These are phyloP conservation scores for Trichosurus vulpecula DNA, from an alignment of 2,797 vertebrate genomes.

Conservation along the genomic window DNA sequence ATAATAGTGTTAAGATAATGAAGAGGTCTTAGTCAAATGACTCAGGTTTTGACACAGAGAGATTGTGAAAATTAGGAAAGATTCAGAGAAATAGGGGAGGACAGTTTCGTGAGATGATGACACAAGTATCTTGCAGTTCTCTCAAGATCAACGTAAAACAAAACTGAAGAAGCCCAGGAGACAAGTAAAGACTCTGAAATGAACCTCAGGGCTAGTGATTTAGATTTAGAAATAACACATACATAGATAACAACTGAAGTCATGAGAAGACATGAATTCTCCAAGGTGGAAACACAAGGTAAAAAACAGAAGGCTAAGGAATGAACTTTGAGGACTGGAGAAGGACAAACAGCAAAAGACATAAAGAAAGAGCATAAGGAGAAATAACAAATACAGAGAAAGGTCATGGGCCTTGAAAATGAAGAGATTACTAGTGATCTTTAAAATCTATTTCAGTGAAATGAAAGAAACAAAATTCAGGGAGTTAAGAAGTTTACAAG, in stretches of 20 bases:
- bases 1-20: not conserved
- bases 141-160: not conserved
- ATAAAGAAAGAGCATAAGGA: not conserved
- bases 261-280: not conserved
- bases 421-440: not conserved
- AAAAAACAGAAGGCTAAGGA: constrained; percentile 13
- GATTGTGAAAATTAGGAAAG: not conserved
- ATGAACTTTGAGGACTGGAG: not conserved
- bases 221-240: not conserved
- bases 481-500: constrained; percentile 16
- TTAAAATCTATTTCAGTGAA: not conserved
- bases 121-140: not conserved
- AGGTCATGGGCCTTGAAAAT: not conserved
- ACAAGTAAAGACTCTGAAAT: not conserved
- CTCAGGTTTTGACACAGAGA: not conserved
- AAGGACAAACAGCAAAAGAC: not conserved
- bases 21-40: not conserved
- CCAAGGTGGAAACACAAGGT: not conserved
- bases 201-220: not conserved
- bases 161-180: not conserved
- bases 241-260: not conserved
- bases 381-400: not conserved
- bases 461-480: not conserved
- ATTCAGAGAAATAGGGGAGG: not conserved
- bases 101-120: not conserved